phyloP scores from a whole-genome alignment of 1,140 invertebrate species.

The Trichonephila clavipes region DNA sequence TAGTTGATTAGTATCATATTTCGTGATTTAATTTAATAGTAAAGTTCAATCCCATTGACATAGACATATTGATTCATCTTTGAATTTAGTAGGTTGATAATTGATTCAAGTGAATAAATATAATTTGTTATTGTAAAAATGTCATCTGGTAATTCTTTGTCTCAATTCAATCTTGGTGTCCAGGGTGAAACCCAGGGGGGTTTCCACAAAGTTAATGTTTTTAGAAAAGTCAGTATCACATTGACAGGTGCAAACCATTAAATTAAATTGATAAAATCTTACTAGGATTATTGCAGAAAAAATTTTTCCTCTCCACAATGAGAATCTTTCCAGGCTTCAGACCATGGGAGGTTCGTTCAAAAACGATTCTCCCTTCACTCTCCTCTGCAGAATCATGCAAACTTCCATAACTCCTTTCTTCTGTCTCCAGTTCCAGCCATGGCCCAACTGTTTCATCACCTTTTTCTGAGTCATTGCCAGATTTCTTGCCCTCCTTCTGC shows the following conservation, averaged over 20 bases:
- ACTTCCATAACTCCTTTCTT: conserved; percentile 51
- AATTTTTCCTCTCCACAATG: conserved; percentile 79
- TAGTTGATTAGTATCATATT: too few relatives aligned
- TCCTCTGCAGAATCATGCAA: conserved; percentile 41
- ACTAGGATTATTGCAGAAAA: conserved; percentile 86
- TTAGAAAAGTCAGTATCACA: too few relatives aligned
- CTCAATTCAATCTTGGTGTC: too few relatives aligned
- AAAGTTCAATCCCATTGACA: too few relatives aligned
- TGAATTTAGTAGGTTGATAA: too few relatives aligned
- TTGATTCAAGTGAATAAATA: too few relatives aligned
- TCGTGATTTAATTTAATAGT: too few relatives aligned
- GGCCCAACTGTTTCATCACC: conserved; percentile 22
- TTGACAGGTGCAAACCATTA: neutral
- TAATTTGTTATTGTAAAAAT: too few relatives aligned
- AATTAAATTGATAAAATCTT: conserved; percentile 76
- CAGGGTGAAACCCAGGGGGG: too few relatives aligned
- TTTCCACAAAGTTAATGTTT: too few relatives aligned
- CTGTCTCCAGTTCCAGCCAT: conserved; percentile 52
- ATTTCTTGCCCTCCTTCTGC: conserved; percentile 10
- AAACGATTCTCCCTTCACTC: conserved; percentile 39
- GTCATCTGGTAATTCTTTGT: too few relatives aligned
- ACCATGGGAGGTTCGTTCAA: neutral
- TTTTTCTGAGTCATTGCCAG: neutral
- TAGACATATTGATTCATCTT: too few relatives aligned
- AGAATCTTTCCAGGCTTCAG: conserved; percentile 11